phyloP scores from a whole-genome alignment of 2,113 vertebrate species.

The Typhlomys cinereus region DNA sequence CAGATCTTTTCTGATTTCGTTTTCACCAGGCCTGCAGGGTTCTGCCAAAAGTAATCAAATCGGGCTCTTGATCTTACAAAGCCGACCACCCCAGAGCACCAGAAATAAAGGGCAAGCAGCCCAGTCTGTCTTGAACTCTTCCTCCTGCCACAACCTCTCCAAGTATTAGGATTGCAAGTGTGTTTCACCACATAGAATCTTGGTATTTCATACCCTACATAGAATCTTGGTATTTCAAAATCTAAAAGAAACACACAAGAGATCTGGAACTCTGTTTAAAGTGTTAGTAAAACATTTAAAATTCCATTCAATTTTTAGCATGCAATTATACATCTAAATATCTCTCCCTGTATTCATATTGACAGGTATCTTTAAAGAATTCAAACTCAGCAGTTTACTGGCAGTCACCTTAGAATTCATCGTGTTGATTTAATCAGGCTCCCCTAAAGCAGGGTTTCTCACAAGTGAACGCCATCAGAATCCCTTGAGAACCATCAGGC shows the following conservation, averaged over 20 bases:
- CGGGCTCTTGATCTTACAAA: neutral
- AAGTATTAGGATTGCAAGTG: no score
- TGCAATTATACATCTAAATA: neutral
- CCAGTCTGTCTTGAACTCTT: neutral
- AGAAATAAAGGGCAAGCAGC: neutral
- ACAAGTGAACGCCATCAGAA: no score
- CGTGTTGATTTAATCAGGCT: neutral
- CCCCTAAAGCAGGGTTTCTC: neutral
- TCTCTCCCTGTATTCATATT: neutral
- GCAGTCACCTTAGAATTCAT: neutral
- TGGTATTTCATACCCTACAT: no score
- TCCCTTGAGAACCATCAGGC: neutral
- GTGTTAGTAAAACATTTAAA: neutral
- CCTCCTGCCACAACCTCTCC: neutral
- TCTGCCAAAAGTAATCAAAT: neutral
- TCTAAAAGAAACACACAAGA: neutral
- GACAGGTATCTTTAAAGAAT: neutral
- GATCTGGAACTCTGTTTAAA: slow-evolving; percentile 12
- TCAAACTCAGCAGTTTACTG: neutral
- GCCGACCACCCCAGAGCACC: neutral
- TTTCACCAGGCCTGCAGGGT: neutral
- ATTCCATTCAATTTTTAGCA: neutral
- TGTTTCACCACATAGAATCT: no score
- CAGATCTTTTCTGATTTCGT: neutral
- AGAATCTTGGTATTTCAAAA: neutral